These are phyloP conservation scores for Zingel zingel DNA, from an alignment of 2,113 vertebrate genomes.

Conservation along the genomic window DNA sequence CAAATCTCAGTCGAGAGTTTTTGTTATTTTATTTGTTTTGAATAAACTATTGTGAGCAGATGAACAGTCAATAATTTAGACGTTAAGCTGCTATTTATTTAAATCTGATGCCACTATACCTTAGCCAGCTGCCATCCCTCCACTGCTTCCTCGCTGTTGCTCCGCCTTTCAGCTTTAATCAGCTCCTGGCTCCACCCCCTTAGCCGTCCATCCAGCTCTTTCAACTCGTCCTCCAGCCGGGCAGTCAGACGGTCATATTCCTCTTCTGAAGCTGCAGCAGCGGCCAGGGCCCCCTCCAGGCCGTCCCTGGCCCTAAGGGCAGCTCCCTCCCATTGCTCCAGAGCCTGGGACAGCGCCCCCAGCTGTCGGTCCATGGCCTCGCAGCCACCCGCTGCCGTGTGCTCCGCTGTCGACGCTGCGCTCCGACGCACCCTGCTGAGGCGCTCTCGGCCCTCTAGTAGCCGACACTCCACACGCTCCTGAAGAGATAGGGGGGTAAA, in stretches of 20 bases:
- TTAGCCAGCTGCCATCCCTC: slow-evolving; percentile 91
- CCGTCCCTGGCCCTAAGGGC: slow-evolving; percentile 83
- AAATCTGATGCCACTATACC: slow-evolving; percentile 78
- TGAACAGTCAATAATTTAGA: slow-evolving; percentile 42
- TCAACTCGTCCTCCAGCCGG: slow-evolving; percentile 88
- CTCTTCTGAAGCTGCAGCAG: slow-evolving; percentile 88
- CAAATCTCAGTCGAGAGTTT: slow-evolving; percentile 25
- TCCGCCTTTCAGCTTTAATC: slow-evolving; percentile 85
- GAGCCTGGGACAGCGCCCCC: slow-evolving; percentile 90
- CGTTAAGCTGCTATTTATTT: slow-evolving; percentile 34
- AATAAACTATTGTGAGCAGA: slow-evolving; percentile 50
- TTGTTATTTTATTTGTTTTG: slow-evolving; percentile 36
- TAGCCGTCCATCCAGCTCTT: slow-evolving; percentile 83
- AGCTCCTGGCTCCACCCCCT: slow-evolving; percentile 86
- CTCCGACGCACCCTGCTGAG: slow-evolving; percentile 89
- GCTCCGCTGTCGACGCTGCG: slow-evolving; percentile 85
- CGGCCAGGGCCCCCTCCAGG: slow-evolving; percentile 87
- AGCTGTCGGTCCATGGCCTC: slow-evolving; percentile 91
- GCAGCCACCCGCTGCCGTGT: slow-evolving; percentile 88
- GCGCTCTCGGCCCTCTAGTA: slow-evolving; percentile 88
- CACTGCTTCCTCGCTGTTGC: slow-evolving; percentile 88
- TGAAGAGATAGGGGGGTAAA: slow-evolving; percentile 70
- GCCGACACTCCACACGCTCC: slow-evolving; percentile 94
- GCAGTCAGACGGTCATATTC: slow-evolving; percentile 86
- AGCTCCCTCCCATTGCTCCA: slow-evolving; percentile 94